phyloP scores from a whole-genome alignment of 2,113 vertebrate species.

The Oreocharis arfaki region DNA sequence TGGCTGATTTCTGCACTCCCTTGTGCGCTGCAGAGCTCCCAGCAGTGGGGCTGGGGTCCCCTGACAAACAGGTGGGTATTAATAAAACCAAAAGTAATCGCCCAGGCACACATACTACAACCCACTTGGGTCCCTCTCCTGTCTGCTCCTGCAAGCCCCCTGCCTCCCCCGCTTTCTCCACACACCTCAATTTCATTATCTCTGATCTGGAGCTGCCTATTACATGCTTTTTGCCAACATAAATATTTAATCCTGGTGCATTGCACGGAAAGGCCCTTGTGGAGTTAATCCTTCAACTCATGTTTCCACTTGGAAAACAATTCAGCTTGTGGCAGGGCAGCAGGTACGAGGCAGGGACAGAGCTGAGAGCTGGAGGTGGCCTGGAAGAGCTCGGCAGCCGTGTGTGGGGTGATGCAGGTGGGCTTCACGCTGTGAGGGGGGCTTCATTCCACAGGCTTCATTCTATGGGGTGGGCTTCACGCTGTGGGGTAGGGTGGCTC shows the following conservation, averaged over 20 bases:
- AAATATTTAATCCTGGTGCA: conserved; percentile 61
- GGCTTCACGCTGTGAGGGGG: not conserved
- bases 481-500: not conserved
- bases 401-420: not conserved
- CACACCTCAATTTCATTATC: conserved; percentile 20
- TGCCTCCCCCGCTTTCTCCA: not conserved
- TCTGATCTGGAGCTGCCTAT: conserved; percentile 40
- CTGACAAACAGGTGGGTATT: not conserved
- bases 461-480: not conserved
- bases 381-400: rapidly evolving
- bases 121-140: not conserved
- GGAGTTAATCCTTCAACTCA: conserved; percentile 37
- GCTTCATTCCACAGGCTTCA: not conserved
- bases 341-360: not conserved
- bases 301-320: conserved; percentile 56
- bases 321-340: not conserved
- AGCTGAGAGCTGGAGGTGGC: not conserved
- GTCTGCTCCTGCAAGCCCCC: not conserved
- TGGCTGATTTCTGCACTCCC: not conserved
- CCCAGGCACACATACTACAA: not conserved
- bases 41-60: not conserved
- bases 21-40: not conserved
- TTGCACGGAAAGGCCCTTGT: conserved; percentile 12
- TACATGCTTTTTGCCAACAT: conserved; percentile 56
- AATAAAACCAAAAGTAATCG: not conserved